Evolutionary conservation across 2,888 invertebrate species (phyloP).

Genomic region (Norana najaformis): DNA sequence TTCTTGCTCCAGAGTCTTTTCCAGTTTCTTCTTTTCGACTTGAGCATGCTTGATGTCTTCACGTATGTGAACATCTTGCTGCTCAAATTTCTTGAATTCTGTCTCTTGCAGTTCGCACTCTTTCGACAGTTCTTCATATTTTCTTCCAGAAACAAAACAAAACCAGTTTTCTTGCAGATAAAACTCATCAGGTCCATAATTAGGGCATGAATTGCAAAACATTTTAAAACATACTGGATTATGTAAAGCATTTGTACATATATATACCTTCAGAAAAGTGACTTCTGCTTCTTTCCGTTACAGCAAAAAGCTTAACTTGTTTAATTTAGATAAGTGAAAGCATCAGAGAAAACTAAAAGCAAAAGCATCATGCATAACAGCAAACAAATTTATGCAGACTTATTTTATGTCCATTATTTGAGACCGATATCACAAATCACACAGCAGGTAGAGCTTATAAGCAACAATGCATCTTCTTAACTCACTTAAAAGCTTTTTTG

Average conservation of each 20-base stretch:
- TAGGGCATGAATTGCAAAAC: not conserved
- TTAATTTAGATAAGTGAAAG: not conserved
- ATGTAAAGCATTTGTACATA: not conserved
- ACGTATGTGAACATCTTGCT: slow-evolving; percentile 68
- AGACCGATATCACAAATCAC: not conserved
- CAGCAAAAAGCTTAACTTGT: too few relatives aligned
- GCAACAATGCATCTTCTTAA: not conserved
- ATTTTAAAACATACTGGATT: not conserved
- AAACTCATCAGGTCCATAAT: not conserved
- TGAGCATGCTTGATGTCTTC: slow-evolving; percentile 67
- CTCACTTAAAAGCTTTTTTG: slow-evolving; percentile 56
- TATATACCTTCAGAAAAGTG: not conserved
- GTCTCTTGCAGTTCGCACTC: slow-evolving; percentile 67
- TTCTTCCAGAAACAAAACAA: slow-evolving; percentile 43
- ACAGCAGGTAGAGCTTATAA: not conserved
- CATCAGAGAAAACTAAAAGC: not conserved
- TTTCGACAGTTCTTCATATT: slow-evolving; percentile 58
- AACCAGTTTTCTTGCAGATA: not conserved
- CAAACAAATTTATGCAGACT: not conserved
- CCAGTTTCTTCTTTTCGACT: slow-evolving; percentile 76
- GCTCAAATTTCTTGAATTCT: slow-evolving; percentile 71
- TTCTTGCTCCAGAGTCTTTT: slow-evolving; percentile 69
- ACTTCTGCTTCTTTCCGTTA: not conserved
- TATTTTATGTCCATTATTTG: not conserved
- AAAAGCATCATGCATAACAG: not conserved